These are phyloP conservation scores for Dicranocentrus wangi DNA, from an alignment of 2,888 invertebrate genomes.

Conservation along the genomic window DNA sequence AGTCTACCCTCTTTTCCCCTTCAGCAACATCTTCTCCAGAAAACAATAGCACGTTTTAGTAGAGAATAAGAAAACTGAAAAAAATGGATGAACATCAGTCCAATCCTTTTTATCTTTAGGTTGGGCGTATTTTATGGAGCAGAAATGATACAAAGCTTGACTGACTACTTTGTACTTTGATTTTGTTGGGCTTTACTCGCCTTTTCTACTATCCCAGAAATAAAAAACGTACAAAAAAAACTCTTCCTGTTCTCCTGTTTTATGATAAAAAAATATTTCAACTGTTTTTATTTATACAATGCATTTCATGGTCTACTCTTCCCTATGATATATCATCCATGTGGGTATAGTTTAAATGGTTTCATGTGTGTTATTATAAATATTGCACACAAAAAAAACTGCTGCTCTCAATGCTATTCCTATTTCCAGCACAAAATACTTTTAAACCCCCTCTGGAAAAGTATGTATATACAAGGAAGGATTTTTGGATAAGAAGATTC, in stretches of 20 bases:
- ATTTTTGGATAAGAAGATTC: not conserved
- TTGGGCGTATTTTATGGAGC: slow-evolving; percentile 68
- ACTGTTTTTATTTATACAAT: not conserved
- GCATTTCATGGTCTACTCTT: not conserved
- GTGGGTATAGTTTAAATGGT: no score
- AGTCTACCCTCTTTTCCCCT: not conserved
- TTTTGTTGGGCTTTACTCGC: no score
- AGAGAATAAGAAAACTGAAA: not conserved
- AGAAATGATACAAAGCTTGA: slow-evolving; percentile 66
- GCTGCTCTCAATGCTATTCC: not conserved
- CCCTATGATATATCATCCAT: not conserved
- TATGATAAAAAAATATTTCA: no score
- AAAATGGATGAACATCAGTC: slow-evolving; percentile 3
- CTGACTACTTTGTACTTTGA: not conserved
- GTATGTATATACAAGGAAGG: not conserved
- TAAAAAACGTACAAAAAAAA: no score
- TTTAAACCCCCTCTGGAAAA: not conserved
- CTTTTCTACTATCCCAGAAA: no score
- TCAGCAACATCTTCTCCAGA: not conserved
- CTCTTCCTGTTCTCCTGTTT: no score
- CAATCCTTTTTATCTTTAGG: not conserved
- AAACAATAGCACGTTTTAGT: not conserved
- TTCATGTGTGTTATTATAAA: no score
- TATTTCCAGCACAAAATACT: not conserved
- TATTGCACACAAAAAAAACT: no score